Evolutionary conservation across 2,797 vertebrate species (phyloP), one percentile per base, ranked within the genome.

Genomic region (Acestrorhynchus altus): DNA sequence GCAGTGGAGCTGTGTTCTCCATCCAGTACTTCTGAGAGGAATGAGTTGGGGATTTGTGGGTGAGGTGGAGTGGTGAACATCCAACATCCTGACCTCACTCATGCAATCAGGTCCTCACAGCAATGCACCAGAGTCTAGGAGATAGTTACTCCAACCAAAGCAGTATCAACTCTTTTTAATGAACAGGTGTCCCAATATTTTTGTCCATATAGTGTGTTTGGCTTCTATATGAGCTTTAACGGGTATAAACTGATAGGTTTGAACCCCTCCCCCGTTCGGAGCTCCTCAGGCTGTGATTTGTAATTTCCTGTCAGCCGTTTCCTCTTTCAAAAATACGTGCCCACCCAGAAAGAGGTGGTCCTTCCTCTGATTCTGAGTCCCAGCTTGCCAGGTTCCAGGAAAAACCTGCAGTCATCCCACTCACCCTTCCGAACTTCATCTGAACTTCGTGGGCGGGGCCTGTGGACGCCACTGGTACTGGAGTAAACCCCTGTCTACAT

Each of bases 341-440:
- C 64, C 64, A 68, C 54, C 54, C 65, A 15, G 8, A 51, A n/a
- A 20, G 13, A 28, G 66, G 56, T 12, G 61, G 54, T 60, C 42
- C 56, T 69, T 77, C 56, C 44, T 70, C 22, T 52, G 20, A 61
- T 42, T 52, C 46, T 59, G 20, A 42, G 35, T 28, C 28, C 65
- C 24, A 47, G 24, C 44, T 20, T 20, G 49, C 49, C 9, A 39
- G 40, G 22, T 75, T 75, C 39, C 40, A 57, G 52, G 64, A 24
- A 63, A 49, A 51, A 0, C 49, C 49, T 51, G 49, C 49, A 20
- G 49, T 51, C 49, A 20, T 51, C 60, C n/a, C 47, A 42, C 47
- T 74, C 1, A 11, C 11, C 61, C 49, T 66, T 54, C 65, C 52
- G 24, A 71, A 70, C 66, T 77, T 22, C 11, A 7, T n/a, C 26